These are phyloP conservation scores for Beris morrisii DNA, from an alignment of 2,888 invertebrate species.

Conservation along the genomic window DNA sequence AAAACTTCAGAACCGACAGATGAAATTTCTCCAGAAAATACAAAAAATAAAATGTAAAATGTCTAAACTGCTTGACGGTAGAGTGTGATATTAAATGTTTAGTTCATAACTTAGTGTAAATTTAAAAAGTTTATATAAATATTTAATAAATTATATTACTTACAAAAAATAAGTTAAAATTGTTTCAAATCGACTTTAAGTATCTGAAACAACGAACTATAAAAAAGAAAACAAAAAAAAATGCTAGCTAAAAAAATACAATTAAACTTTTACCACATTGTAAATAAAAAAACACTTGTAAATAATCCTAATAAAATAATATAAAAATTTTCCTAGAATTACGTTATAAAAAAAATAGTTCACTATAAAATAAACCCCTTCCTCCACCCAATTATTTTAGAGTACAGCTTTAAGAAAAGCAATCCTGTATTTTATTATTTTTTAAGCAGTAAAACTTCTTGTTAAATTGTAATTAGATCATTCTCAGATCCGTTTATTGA, in stretches of 20 bases:
- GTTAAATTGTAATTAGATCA: background rate
- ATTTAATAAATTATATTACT: constrained; percentile 4
- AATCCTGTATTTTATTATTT: background rate
- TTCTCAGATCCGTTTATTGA: background rate
- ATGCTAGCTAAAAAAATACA: background rate
- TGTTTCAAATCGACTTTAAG: constrained; percentile 1
- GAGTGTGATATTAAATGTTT: constrained; percentile 41
- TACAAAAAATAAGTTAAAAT: background rate
- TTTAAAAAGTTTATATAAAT: constrained; percentile 14
- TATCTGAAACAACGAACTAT: background rate
- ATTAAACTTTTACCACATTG: too few relatives aligned
- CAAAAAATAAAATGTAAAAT: too few relatives aligned
- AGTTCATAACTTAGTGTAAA: constrained; percentile 30
- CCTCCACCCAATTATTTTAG: too few relatives aligned
- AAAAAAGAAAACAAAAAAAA: background rate
- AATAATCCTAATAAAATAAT: too few relatives aligned
- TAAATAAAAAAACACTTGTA: too few relatives aligned
- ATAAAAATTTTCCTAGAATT: too few relatives aligned
- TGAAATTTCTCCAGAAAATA: too few relatives aligned
- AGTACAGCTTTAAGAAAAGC: background rate
- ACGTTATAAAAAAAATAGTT: too few relatives aligned
- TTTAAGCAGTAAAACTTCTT: background rate
- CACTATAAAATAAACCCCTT: constrained; percentile 1
- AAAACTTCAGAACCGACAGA: too few relatives aligned
- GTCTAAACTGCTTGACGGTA: constrained; percentile 37